A percentile compares a stretch with the other conserved stretches of the same genome.
Evolutionary conservation across 2,797 vertebrate genomes (phyloP).

Genomic region (Coendou prehensilis): DNA sequence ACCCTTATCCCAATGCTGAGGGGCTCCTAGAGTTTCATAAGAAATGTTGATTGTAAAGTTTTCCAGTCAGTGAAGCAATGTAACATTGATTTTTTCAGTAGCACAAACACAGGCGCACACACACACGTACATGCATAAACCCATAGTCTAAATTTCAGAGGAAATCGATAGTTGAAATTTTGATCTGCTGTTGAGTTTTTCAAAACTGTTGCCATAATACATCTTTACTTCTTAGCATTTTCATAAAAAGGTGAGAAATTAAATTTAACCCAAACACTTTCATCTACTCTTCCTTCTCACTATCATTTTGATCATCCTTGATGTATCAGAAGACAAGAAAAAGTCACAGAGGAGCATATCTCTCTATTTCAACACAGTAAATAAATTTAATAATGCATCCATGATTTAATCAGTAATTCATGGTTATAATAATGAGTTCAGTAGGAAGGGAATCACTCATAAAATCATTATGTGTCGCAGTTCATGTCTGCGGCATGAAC

Average conservation of each 20-base stretch:
- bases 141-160: constrained; percentile 5
- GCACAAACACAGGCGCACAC: background rate
- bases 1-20: background rate
- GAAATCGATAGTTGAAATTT: constrained; percentile 45
- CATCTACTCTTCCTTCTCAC: constrained; percentile 29
- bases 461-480: constrained; percentile 49
- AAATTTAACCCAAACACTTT: constrained; percentile 24
- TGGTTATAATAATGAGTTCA: constrained; percentile 45
- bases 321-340: background rate
- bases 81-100: background rate
- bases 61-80: background rate
- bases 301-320: constrained; percentile 27
- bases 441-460: constrained; percentile 31
- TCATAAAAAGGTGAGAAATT: constrained; percentile 9
- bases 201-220: background rate
- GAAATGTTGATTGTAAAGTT: background rate
- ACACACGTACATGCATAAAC: background rate
- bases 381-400: constrained; percentile 56
- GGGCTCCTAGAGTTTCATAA: background rate
- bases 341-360: background rate
- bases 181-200: constrained; percentile 18
- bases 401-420: constrained; percentile 53
- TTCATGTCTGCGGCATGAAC: background rate
- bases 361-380: constrained; percentile 20
- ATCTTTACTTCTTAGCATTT: constrained; percentile 31